Base-by-base conservation (phyloP, 1,140 invertebrate genomes). In the Nilaparvata lugens region DNA sequence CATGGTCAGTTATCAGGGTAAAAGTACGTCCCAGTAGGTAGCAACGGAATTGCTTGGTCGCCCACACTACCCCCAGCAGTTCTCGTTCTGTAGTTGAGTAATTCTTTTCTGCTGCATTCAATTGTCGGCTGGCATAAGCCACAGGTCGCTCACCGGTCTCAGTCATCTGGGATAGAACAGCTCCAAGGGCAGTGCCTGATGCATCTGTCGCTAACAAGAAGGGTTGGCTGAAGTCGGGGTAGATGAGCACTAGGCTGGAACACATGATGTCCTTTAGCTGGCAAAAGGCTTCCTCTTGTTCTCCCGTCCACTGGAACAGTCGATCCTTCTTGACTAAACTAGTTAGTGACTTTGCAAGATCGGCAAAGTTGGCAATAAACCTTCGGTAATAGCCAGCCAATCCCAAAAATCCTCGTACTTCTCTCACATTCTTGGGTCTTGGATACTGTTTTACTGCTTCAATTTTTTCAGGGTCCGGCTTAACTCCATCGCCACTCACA, bases 1-100 rank as follows among this genome's bases (percentile, higher is more conserved):
- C 68, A 63, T 82, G 75, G 62, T 83, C 79, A 1, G 76, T 81
- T 11, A 74, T 56, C 1, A 82, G 69, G 19, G 63, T 72, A 40
- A 73, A 70, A 1, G 81, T 62, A 72, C 75, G 68, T 18, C 73
- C 74, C 60, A 73, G 74, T 4, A 83, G 58, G 66, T 78, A 81
- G 28, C 71, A 69, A 53, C 71, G 58, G 58, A 79, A 80, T 35
- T 77, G 67, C 52, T 75, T 65, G 0, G 75, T 66, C 1, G 70
- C 70, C 68, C 70, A 75, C 1, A 81, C 65, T 6, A 75, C 72
- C 2, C 72, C 72, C 24, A 73, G 60, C 6, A 71, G 59, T 65
- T 74, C 73, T 65, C 62, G 67, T 70, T 73, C 80, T 66, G 62
- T 75, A 16, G 64, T 70, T 58, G 56, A 69, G 65, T 73, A 79